These are phyloP conservation scores for Amniataba percoides DNA, from an alignment of 2,797 vertebrate genomes.

Conservation along the genomic window DNA sequence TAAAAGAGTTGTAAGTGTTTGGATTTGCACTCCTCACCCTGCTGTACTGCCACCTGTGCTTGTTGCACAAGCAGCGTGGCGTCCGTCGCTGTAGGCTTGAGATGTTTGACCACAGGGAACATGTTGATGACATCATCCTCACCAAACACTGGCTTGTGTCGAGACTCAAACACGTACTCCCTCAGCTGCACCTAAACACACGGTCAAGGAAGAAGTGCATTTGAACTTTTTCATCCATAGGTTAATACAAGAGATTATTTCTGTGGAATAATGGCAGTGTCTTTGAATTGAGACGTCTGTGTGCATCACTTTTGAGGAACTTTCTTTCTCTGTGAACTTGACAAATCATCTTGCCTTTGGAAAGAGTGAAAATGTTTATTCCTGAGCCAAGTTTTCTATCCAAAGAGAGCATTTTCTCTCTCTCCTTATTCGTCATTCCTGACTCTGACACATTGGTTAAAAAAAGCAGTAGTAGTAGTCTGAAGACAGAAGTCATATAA, in stretches of 20 bases:
- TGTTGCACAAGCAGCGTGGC: slow-evolving; percentile 92
- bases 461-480: neutral
- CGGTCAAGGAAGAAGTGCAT: neutral
- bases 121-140: slow-evolving; percentile 97
- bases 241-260: neutral
- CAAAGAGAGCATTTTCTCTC: neutral
- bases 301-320: neutral
- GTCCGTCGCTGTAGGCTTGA: slow-evolving; percentile 90
- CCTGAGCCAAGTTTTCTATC: neutral
- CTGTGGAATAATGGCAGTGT: neutral
- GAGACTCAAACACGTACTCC: slow-evolving; percentile 93
- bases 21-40: slow-evolving; percentile 83
- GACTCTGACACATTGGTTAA: neutral
- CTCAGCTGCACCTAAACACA: slow-evolving; percentile 90
- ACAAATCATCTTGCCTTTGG: neutral
- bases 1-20: neutral
- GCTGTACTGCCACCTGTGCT: slow-evolving; percentile 92
- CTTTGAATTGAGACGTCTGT: neutral
- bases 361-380: neutral
- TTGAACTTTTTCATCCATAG: neutral
- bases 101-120: slow-evolving; percentile 95
- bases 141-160: slow-evolving; percentile 90
- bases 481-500: neutral
- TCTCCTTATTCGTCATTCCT: neutral
- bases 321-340: neutral